Evolutionary conservation across 2,888 invertebrate genomes (phyloP), one percentile per base, ranked within the genome.

Genomic region (Gonocerus acuteangulatus): DNA sequence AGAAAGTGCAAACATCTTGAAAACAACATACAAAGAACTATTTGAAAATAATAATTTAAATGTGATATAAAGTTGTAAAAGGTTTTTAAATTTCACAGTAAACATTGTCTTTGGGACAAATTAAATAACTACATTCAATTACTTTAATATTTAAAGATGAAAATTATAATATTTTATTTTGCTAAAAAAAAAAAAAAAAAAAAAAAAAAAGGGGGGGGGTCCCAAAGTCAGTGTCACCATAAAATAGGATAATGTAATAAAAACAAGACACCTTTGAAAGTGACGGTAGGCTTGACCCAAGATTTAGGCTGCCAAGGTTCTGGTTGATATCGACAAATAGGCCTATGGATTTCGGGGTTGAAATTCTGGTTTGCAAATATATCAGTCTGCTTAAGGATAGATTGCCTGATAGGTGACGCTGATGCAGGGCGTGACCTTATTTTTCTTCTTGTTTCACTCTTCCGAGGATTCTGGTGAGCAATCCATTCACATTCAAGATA

Each of bases 401-500:
- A 75, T 69, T 72, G 79, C 73, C 74, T 76, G 72, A 73, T 78
- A 71, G 70, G 71, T n/a, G 69, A 70, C 6, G 68, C 65, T 22
- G 69, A 69, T 4, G 68, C 65, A 1, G 70, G 69, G 9, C 70
- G 66, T 6, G 65, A 60, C 58, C 65, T 66, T 2, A 32, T 64
- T 49, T 76, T 82, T 68, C 73, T 36, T 4, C 58, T 15, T 1
- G 36, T 54, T 13, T 56, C 61, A 19, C 56, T 62, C n/a, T 62
- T 52, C 15, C 64, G 19, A 6, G 62, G 89, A 72, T 83, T 87
- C 68, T 80, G 82, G 72, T 90, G 90, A 0, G 90, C 89, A 36
- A 85, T 81, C 89, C 90, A 90, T 6, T 84, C 79, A 1, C 87
- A 89, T 0, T 84, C 82, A 64, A 90, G 74, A 73, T 89, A 89